Conservation (phyloP, 2,888 invertebrate species). For the Mactromeris polynyma region DNA sequence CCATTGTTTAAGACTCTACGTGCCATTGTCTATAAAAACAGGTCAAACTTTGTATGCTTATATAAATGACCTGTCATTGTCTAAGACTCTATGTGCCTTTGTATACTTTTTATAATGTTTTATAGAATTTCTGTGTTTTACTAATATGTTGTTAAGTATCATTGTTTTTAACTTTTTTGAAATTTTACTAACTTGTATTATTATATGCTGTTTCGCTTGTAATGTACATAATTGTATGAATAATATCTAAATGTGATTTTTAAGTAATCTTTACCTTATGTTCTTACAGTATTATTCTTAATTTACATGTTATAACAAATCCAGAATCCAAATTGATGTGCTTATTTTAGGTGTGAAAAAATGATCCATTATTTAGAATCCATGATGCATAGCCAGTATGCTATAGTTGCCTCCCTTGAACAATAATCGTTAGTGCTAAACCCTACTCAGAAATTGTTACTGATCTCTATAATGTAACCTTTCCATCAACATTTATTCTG, state of each 20-base stretch:
- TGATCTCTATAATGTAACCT: neutral
- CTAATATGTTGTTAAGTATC: neutral
- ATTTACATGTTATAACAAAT: no score
- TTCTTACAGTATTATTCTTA: neutral
- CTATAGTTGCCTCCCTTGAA: neutral
- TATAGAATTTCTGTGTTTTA: neutral
- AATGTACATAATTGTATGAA: neutral
- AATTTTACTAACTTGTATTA: neutral
- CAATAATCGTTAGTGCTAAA: neutral
- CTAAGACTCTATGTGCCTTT: neutral
- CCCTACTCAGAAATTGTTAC: neutral
- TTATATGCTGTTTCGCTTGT: neutral
- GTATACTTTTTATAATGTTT: neutral
- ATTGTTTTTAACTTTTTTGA: neutral
- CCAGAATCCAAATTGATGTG: no score
- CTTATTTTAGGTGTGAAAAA: no score
- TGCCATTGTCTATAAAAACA: slow-evolving; percentile 60
- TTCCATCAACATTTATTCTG: neutral
- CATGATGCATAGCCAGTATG: neutral
- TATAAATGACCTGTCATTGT: slow-evolving; percentile 36
- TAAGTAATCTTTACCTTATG: neutral
- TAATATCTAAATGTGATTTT: neutral
- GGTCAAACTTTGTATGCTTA: slow-evolving; percentile 80
- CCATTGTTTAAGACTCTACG: neutral
- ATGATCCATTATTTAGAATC: no score